Percentiles rank a stretch among this genome's conserved stretches.
These are phyloP conservation scores for Gallinago solitaria DNA, from an alignment of 2,797 vertebrate species.

Conservation along the genomic window DNA sequence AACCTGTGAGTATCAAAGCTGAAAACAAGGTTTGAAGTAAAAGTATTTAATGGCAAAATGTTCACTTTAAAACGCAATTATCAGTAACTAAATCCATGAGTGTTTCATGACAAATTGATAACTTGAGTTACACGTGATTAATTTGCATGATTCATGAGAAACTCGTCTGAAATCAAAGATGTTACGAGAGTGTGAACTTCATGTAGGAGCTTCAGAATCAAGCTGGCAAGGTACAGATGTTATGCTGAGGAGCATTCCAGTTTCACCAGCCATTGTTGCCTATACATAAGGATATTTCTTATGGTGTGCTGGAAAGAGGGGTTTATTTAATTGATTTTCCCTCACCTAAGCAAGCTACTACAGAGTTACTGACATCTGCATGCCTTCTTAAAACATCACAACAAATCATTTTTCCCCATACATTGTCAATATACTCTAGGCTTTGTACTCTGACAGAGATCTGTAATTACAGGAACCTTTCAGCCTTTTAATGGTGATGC, in stretches of 20 bases:
- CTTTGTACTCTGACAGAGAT: not conserved
- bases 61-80: constrained; percentile 13
- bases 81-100: constrained; percentile 18
- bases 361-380: not conserved
- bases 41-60: not conserved
- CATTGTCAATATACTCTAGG: not conserved
- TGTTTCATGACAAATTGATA: constrained; percentile 15
- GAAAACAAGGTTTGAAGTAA: not conserved
- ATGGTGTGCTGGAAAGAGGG: not conserved
- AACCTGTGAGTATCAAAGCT: not conserved
- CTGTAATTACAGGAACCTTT: constrained; percentile 13
- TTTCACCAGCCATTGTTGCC: not conserved
- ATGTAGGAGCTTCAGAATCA: not conserved
- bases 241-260: not conserved
- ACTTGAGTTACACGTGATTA: not conserved
- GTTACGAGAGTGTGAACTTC: not conserved
- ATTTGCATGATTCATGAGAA: not conserved
- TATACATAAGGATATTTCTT: not conserved
- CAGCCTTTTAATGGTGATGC: not conserved
- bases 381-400: not conserved
- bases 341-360: not conserved
- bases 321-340: not conserved
- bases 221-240: not conserved
- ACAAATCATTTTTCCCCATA: not conserved
- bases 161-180: not conserved